Conservation (phyloP, 2,888 invertebrate genomes). For the Dryomyza anilis region DNA sequence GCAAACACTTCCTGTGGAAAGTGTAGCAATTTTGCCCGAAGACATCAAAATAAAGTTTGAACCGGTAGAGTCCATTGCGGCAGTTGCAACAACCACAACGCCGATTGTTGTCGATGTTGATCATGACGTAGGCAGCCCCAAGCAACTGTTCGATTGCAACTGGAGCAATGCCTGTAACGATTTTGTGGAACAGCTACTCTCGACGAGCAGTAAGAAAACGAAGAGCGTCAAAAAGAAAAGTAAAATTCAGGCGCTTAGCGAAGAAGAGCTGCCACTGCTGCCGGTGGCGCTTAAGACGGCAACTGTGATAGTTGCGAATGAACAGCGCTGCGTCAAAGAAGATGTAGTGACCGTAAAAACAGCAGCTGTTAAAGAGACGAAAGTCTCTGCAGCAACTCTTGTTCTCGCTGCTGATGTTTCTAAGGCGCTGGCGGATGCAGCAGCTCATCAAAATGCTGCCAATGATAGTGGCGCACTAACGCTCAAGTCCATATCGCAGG, state of each 20-base stretch:
- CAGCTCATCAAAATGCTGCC: conserved; percentile 9
- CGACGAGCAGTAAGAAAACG: conserved; percentile 63
- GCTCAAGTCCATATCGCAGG: conserved; percentile 29
- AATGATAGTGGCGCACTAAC: conserved; percentile 33
- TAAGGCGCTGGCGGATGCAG: background rate
- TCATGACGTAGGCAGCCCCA: too few species aligned
- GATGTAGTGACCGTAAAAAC: conserved; percentile 14
- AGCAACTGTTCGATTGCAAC: conserved; percentile 45
- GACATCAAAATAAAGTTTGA: conserved; percentile 33
- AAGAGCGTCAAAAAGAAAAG: conserved; percentile 41
- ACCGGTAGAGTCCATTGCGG: conserved; percentile 18
- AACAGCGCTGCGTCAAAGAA: conserved; percentile 37
- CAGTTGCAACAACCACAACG: conserved; percentile 29
- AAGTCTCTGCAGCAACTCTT: too few species aligned
- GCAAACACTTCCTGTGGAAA: too few species aligned
- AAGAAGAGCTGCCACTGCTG: too few species aligned
- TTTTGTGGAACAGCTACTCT: conserved; percentile 76
- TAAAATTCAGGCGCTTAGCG: too few species aligned
- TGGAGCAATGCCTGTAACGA: conserved; percentile 79
- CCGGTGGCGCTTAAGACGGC: too few species aligned
- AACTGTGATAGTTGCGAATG: too few species aligned
- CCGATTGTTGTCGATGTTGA: too few species aligned
- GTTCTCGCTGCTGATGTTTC: conserved; percentile 34
- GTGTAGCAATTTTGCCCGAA: conserved; percentile 18
- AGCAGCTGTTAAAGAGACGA: conserved; percentile 10